Base-by-base conservation (phyloP, 1,140 invertebrate species). In the Alviniconcha marisindica region DNA sequence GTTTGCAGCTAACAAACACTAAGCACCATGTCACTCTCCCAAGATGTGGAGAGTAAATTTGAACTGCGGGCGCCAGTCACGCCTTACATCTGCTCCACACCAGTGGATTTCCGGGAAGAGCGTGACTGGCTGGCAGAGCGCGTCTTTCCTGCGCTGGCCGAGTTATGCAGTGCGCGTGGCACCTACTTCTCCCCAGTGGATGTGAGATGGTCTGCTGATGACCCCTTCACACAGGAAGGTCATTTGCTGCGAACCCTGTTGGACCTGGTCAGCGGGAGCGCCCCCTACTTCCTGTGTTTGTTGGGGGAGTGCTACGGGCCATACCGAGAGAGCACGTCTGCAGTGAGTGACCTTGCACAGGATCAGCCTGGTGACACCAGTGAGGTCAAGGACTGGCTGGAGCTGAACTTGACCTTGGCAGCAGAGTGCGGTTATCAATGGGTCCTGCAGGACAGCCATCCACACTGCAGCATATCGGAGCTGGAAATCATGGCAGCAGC, bases 241-340 rank as follows among this genome's bases (percentile, higher is more conserved):
- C 81, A 89, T 28, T 63, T 91, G 0, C 85, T 93, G 73, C 87
- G 86, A 28, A 82, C 91, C 24, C 80, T 86, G 18, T 83, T 93
- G 24, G 89, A 92, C 54, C 89, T 83, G 42, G 89, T 93, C 10
- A 85, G 74, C 44, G 85, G 88, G 77, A 90, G 87, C 82, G 85
- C 88, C 18, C 92, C 92, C 5, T 93, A 89, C 84, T 92, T 92
- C 76, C 88, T 93, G 24, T 90, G 91, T 73, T 77, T 93, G 15
- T 77, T 93, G 7, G 92, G 92, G 4, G 89, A 92, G 73, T 86
- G 88, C n/a, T 93, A 93, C 82, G 92, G 92, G 5, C 87, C 87
- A 1, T 87, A 88, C 69, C 77, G 90, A 42, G 80, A 71, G 44
- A 83, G 84, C 36, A 83, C 89, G 28, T 36, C 71, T 28, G 69